Evolutionary conservation across 2,113 vertebrate species (phyloP).

Genomic region (Myotis lucifugus): DNA sequence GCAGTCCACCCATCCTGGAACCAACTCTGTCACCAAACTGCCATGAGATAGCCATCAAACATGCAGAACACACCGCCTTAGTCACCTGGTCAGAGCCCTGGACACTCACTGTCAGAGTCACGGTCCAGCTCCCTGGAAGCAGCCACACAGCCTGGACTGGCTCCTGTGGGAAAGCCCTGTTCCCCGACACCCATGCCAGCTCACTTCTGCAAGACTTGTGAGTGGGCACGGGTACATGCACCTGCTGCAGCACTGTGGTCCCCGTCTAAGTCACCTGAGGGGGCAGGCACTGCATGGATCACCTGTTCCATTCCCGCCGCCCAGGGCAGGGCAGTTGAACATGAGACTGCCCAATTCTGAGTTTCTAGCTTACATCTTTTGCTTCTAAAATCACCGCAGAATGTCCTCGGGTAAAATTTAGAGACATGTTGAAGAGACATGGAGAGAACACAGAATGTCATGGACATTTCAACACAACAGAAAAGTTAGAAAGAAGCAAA

Average conservation of each 20-base stretch:
- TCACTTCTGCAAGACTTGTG: neutral
- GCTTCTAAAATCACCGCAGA: rapidly evolving
- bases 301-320: neutral
- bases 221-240: neutral
- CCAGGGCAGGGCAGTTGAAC: neutral
- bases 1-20: too few relatives aligned
- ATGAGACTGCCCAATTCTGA: rapidly evolving
- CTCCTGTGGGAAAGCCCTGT: rapidly evolving
- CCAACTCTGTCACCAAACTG: neutral
- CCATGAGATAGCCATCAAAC: rapidly evolving
- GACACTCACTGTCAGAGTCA: rapidly evolving
- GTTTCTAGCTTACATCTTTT: rapidly evolving
- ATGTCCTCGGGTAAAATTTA: rapidly evolving
- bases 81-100: neutral
- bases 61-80: rapidly evolving
- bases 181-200: neutral
- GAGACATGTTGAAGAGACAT: too few relatives aligned
- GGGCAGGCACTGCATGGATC: rapidly evolving
- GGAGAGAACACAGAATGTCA: neutral
- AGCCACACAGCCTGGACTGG: rapidly evolving
- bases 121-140: rapidly evolving
- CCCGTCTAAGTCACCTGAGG: rapidly evolving
- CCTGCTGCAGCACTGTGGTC: neutral
- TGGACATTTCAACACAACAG: rapidly evolving
- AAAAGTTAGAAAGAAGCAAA: too few relatives aligned